These are phyloP conservation scores for Andrena praecox DNA, from an alignment of 2,888 invertebrate genomes.

Conservation along the genomic window DNA sequence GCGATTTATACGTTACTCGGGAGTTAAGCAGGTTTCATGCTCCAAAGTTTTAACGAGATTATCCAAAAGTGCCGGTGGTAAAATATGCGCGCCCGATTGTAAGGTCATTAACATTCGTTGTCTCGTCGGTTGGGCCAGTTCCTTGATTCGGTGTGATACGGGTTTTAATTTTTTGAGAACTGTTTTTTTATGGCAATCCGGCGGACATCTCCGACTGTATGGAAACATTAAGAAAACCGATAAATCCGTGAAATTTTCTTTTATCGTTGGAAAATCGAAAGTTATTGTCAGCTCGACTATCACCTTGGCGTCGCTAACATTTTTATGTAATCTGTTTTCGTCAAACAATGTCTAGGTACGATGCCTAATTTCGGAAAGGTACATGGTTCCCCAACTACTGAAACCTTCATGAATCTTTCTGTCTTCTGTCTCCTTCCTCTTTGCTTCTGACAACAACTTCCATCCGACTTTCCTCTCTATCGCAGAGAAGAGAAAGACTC, in stretches of 20 bases:
- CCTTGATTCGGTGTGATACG: slow-evolving; percentile 72
- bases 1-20: slow-evolving; percentile 76
- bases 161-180: slow-evolving; percentile 68
- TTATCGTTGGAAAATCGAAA: too few species aligned
- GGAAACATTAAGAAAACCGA: neutral
- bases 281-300: neutral
- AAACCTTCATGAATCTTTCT: slow-evolving; percentile 53
- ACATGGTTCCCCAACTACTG: slow-evolving; percentile 73
- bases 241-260: too few species aligned
- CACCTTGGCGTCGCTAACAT: slow-evolving; percentile 77
- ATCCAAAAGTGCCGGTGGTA: slow-evolving; percentile 76
- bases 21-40: slow-evolving; percentile 76
- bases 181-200: slow-evolving; percentile 56
- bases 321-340: slow-evolving; percentile 76
- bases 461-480: slow-evolving; percentile 40
- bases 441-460: slow-evolving; percentile 67
- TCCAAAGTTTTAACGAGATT: slow-evolving; percentile 78
- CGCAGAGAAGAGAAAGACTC: neutral
- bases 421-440: slow-evolving; percentile 11
- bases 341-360: slow-evolving; percentile 76
- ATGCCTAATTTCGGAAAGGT: slow-evolving; percentile 65
- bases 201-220: slow-evolving; percentile 69
- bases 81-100: slow-evolving; percentile 65
- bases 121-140: slow-evolving; percentile 77
- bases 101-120: slow-evolving; percentile 75